phyloP scores from a whole-genome alignment of 2,888 invertebrate genomes.

The Notodromas monacha region DNA sequence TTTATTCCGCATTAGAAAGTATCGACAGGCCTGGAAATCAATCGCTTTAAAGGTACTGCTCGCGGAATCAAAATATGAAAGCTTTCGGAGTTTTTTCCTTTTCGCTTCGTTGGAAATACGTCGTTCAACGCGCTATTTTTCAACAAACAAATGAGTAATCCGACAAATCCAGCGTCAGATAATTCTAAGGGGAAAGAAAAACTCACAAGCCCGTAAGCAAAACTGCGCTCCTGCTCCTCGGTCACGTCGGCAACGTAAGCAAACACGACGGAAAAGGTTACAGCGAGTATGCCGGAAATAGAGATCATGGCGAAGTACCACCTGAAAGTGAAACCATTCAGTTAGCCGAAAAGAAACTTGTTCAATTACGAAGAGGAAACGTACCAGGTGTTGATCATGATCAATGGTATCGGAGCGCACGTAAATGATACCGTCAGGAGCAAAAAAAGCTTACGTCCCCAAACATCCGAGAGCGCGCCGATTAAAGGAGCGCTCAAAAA shows the following conservation, averaged over 20 bases:
- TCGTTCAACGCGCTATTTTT: too few species aligned
- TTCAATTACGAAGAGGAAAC: slow-evolving; percentile 10
- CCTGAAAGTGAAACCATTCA: slow-evolving; percentile 15
- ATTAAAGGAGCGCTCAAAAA: slow-evolving; percentile 88
- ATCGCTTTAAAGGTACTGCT: too few species aligned
- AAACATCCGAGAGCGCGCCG: slow-evolving; percentile 86
- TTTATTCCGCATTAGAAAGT: too few species aligned
- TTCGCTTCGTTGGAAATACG: too few species aligned
- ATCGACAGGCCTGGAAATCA: too few species aligned
- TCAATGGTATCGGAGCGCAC: slow-evolving; percentile 88
- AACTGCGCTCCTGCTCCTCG: slow-evolving; percentile 69
- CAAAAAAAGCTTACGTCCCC: slow-evolving; percentile 91
- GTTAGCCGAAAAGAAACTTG: not conserved
- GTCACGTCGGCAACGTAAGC: slow-evolving; percentile 99
- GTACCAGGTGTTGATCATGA: slow-evolving; percentile 88
- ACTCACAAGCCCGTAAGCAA: slow-evolving; percentile 66
- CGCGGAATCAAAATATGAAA: too few species aligned
- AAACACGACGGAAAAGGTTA: slow-evolving; percentile 95
- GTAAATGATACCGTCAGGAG: slow-evolving; percentile 93
- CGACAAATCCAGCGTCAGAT: too few species aligned
- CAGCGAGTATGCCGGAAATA: slow-evolving; percentile 91
- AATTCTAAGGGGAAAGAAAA: not conserved
- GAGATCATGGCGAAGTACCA: slow-evolving; percentile 99
- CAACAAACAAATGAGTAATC: too few species aligned
- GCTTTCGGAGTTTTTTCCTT: too few species aligned